Evolutionary conservation across 2,113 vertebrate species (phyloP), one percentile per base, ranked within the genome.

Genomic region (Cyprinus carpio): DNA sequence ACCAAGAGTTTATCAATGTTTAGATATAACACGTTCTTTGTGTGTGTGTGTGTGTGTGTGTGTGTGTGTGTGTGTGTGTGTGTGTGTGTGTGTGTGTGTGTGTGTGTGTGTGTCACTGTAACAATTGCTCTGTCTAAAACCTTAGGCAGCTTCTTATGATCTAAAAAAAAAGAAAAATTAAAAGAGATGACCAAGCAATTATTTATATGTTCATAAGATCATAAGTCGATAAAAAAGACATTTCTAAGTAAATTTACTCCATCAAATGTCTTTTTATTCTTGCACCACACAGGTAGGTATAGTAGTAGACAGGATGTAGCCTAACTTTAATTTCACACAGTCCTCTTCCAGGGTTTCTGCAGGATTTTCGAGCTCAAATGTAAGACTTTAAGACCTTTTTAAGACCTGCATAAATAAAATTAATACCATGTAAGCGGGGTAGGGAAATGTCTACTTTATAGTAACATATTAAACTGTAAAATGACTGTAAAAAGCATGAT

Each of bases 1-100:
- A 56, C 4, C 20, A 13, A 51, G 25, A 34, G 80, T 82, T 49
- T 29, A 49, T 82, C 62, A 51, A 46, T 67, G 62, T 82, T 51
- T 49, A 51, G 43, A 67, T 40, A 49, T 6, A 64, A 43, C 34
- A 16, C 1, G 3, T 15, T 80, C 20, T 58, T 20, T 3, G 2
- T 77, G 8, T 4, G 46, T 49, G 12, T 13, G 46, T 54, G 72
- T n/a, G n/a, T n/a, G n/a, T n/a, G n/a, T n/a, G n/a, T n/a, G n/a
- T n/a, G n/a, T n/a, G n/a, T n/a, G n/a, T n/a, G n/a, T 3, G 2
- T 77, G 8, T 4, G 46, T 49, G 12, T 13, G 46, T 54, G 74
- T 76, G 15, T 13, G 46, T 46, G 46, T 46, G 46, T 51, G 72
- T 2, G 5, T 77, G 16, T 15, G 46, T 49, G 3, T 49, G 46